Evolutionary conservation across 2,113 vertebrate genomes (phyloP).

Genomic region (Nannobrachium achirus): DNA sequence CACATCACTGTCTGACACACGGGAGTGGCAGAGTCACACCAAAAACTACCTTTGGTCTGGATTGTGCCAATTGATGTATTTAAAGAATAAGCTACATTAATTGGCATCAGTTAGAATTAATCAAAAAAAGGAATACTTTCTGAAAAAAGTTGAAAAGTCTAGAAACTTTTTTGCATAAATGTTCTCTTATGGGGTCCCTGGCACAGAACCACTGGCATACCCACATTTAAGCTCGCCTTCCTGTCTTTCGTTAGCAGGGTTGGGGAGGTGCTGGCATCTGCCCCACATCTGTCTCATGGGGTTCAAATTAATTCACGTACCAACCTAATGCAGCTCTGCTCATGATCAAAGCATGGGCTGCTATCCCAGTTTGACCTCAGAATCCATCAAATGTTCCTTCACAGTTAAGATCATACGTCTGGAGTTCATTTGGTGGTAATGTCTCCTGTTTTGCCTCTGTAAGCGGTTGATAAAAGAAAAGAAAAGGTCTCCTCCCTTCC

Average conservation of each 20-base stretch:
- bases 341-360: constrained; percentile 32
- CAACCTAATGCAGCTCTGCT: constrained; percentile 29
- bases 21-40: too few relatives aligned
- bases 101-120: too few relatives aligned
- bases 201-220: too few relatives aligned
- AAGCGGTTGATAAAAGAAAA: neutral
- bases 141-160: too few relatives aligned
- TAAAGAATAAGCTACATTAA: too few relatives aligned
- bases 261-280: constrained; percentile 17
- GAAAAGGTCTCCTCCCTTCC: neutral
- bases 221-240: constrained; percentile 18
- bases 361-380: constrained; percentile 36
- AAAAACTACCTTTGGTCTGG: too few relatives aligned
- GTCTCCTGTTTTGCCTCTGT: neutral
- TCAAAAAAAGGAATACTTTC: too few relatives aligned
- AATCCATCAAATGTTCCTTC: constrained; percentile 33
- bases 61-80: too few relatives aligned
- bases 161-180: too few relatives aligned
- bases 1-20: too few relatives aligned
- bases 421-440: constrained; percentile 40
- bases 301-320: constrained; percentile 39
- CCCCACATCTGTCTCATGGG: constrained; percentile 11
- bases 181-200: too few relatives aligned
- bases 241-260: neutral
- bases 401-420: constrained; percentile 24